Conservation (phyloP, 1,140 invertebrate genomes). For the Littorina saxatilis region DNA sequence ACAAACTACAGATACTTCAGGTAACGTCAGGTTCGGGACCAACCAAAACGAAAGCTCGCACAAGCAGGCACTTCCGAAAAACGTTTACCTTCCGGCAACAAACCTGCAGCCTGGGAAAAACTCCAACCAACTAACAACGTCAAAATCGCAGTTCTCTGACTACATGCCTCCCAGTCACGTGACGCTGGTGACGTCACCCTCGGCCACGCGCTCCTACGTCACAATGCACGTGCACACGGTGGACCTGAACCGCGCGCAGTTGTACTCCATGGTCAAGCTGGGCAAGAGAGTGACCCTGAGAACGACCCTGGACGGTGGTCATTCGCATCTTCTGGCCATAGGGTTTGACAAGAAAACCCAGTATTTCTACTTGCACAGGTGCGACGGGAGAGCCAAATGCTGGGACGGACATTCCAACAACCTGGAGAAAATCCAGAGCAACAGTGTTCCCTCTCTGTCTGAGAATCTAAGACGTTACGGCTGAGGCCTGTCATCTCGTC, state of each 20-base stretch:
- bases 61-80: neutral
- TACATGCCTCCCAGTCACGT: neutral
- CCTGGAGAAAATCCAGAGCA: conserved; percentile 9
- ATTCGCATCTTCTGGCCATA: conserved; percentile 46
- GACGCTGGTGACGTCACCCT: conserved; percentile 22
- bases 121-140: neutral
- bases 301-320: conserved; percentile 45
- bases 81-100: neutral
- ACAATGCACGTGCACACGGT: conserved; percentile 45
- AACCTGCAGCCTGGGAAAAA: neutral
- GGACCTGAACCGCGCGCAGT: conserved; percentile 39
- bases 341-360: conserved; percentile 33
- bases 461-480: neutral
- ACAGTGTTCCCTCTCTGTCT: neutral
- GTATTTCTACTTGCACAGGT: conserved; percentile 39
- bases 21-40: neutral
- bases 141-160: neutral
- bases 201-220: conserved; percentile 37
- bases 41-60: neutral
- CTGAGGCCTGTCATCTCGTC: neutral
- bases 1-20: neutral
- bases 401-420: conserved; percentile 48
- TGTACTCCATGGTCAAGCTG: conserved; percentile 11
- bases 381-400: conserved; percentile 42
- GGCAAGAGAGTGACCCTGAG: conserved; percentile 27